phyloP scores from a whole-genome alignment of 2,797 vertebrate genomes.

The Leptoclinus maculatus region DNA sequence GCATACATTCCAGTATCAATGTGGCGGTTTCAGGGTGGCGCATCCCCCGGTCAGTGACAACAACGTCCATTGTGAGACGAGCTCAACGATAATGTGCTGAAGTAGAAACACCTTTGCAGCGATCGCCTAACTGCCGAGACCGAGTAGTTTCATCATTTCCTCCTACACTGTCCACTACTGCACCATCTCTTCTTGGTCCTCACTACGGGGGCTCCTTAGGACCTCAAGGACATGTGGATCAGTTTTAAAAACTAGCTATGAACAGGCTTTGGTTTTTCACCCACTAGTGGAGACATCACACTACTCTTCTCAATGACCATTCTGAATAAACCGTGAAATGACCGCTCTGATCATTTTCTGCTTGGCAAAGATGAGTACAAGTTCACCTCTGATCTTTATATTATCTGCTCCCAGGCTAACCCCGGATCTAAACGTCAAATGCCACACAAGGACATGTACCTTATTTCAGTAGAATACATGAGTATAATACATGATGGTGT shows the following conservation, averaged over 20 bases:
- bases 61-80: conserved; percentile 68
- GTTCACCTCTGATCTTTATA: neutral
- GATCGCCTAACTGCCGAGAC: conserved; percentile 34
- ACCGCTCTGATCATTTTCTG: conserved; percentile 11
- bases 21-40: conserved; percentile 68
- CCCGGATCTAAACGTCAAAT: neutral
- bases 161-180: conserved; percentile 54
- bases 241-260: conserved; percentile 25
- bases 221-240: conserved; percentile 81
- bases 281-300: neutral
- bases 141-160: conserved; percentile 53
- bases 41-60: conserved; percentile 64
- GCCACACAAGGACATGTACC: neutral
- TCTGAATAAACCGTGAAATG: neutral
- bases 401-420: neutral
- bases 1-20: conserved; percentile 78
- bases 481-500: neutral
- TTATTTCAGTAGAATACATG: neutral
- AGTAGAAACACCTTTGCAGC: conserved; percentile 48
- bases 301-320: neutral
- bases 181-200: conserved; percentile 43
- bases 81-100: conserved; percentile 44
- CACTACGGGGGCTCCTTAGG: conserved; percentile 75
- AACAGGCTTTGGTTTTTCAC: conserved; percentile 5
- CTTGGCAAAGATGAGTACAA: conserved; percentile 4